These are phyloP conservation scores for Dilophus febrilis DNA, from an alignment of 2,888 invertebrate species.

Conservation along the genomic window DNA sequence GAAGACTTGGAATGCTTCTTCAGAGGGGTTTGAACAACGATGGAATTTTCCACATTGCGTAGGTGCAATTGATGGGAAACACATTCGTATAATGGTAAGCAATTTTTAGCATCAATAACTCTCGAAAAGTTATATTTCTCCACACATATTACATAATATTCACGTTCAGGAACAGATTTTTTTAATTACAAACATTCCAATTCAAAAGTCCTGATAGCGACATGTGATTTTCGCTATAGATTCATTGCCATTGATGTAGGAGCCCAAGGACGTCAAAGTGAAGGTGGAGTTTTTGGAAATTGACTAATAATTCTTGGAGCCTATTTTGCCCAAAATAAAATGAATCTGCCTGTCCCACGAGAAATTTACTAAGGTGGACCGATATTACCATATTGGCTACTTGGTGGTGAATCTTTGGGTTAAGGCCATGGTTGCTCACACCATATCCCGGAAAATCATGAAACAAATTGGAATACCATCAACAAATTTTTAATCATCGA, in stretches of 20 bases:
- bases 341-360: background rate
- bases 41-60: too few species aligned
- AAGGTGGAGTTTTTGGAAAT: background rate
- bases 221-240: constrained; percentile 2
- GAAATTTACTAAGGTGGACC: background rate
- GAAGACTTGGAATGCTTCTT: too few species aligned
- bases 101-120: too few species aligned
- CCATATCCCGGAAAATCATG: background rate
- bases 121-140: too few species aligned
- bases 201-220: background rate
- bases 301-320: background rate
- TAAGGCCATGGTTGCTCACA: background rate
- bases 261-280: constrained; percentile 1
- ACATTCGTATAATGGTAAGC: too few species aligned
- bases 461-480: background rate
- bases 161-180: background rate
- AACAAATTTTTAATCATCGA: background rate
- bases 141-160: too few species aligned
- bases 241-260: constrained; percentile 1
- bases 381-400: background rate
- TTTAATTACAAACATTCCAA: constrained; percentile 1
- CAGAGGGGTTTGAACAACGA: too few species aligned
- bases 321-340: background rate
- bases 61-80: too few species aligned
- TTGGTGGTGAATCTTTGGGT: constrained; percentile 1